Evolutionary conservation across 2,888 invertebrate genomes (phyloP).

Genomic region (Dioctria rufipes): DNA sequence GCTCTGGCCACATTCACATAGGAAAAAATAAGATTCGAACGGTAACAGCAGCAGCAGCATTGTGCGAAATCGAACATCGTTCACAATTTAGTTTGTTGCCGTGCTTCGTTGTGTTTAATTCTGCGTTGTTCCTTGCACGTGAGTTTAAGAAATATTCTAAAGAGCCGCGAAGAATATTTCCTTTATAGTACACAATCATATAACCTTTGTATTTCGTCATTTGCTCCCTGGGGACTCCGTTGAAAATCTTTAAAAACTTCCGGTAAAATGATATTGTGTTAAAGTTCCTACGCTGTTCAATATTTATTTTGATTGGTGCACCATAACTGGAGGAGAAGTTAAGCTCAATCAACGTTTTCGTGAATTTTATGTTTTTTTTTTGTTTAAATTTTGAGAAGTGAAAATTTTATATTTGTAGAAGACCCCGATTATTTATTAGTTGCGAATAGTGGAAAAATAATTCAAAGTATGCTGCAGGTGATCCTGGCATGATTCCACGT

Average conservation of each 20-base stretch:
- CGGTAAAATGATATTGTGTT: constrained; percentile 9
- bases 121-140: neutral
- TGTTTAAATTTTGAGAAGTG: neutral
- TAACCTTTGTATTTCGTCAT: neutral
- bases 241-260: constrained; percentile 21
- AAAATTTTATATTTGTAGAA: neutral
- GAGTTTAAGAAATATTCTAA: constrained; percentile 1
- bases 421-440: too few relatives aligned
- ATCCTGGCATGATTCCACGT: constrained; percentile 22
- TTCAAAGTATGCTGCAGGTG: neutral
- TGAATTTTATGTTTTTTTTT: neutral
- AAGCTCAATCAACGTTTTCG: neutral
- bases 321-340: neutral
- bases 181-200: neutral
- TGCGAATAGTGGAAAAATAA: neutral
- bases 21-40: neutral
- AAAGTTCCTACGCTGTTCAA: constrained; percentile 10
- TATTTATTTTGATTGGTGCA: neutral
- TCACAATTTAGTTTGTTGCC: constrained; percentile 24
- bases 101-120: constrained; percentile 18
- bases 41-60: neutral
- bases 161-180: constrained; percentile 34
- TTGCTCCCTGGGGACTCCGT: constrained; percentile 11
- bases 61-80: constrained; percentile 4
- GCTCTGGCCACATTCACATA: neutral